Conservation (phyloP, 64 coral and sea anemone species). For the Orbicella faveolata region DNA sequence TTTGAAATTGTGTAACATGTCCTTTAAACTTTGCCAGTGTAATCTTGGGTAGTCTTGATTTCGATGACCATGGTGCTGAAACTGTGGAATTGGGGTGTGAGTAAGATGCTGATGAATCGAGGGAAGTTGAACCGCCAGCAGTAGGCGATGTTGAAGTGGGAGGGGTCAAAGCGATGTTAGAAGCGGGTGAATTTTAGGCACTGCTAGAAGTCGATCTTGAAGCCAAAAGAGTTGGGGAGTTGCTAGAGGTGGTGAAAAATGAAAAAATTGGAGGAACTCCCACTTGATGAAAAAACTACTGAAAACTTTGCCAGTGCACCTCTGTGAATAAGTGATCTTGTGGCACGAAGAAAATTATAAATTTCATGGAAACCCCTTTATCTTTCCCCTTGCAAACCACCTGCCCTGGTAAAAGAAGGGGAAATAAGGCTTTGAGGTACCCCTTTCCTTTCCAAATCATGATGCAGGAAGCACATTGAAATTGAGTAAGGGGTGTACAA, state of each 20-base stretch:
- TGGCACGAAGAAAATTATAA: too few relatives aligned
- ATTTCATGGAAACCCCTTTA: too few relatives aligned
- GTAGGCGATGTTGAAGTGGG: not conserved
- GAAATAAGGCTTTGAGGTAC: too few relatives aligned
- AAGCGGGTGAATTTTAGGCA: not conserved
- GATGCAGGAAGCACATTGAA: too few relatives aligned
- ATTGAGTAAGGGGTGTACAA: too few relatives aligned
- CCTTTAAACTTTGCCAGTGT: slow-evolving; percentile 54
- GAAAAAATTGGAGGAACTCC: too few relatives aligned
- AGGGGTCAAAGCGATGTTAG: not conserved
- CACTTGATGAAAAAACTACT: too few relatives aligned
- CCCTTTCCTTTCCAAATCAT: too few relatives aligned
- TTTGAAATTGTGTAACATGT: slow-evolving; percentile 39
- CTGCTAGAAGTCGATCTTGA: not conserved
- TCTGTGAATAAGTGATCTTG: too few relatives aligned
- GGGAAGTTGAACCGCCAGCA: not conserved
- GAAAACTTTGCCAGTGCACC: too few relatives aligned
- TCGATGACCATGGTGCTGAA: not conserved
- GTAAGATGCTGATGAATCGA: not conserved
- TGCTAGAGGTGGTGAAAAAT: not conserved
- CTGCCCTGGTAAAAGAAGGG: too few relatives aligned
- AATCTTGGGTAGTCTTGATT: slow-evolving; percentile 62
- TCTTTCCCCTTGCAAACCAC: too few relatives aligned
- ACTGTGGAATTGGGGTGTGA: not conserved
- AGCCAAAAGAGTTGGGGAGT: not conserved